These are phyloP conservation scores for Pterobdella sp. DNA, from an alignment of 2,888 invertebrate genomes.

Conservation along the genomic window DNA sequence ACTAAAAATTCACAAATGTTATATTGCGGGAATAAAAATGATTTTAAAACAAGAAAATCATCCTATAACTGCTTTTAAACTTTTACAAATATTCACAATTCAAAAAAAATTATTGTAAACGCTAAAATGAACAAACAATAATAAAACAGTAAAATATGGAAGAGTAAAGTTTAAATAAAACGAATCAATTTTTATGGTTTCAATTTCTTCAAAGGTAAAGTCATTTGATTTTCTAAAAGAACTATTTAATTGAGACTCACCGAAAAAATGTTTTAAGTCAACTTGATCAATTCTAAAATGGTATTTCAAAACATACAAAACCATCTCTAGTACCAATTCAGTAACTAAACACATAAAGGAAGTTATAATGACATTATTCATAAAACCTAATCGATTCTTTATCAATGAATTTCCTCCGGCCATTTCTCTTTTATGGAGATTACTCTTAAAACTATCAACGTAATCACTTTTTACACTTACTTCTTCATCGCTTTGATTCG, in stretches of 20 bases:
- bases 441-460: background rate
- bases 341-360: background rate
- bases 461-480: background rate
- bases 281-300: background rate
- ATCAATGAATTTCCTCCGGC: background rate
- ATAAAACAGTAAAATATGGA: background rate
- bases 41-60: too few species aligned
- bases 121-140: background rate
- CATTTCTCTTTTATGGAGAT: background rate
- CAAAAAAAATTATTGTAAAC: background rate
- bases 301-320: background rate
- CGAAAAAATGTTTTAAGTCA: background rate
- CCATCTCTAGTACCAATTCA: background rate
- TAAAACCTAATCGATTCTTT: background rate
- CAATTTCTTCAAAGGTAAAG: background rate
- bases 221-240: background rate
- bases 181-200: background rate
- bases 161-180: background rate
- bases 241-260: background rate
- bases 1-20: too few species aligned
- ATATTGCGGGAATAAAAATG: too few species aligned
- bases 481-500: too few species aligned
- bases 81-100: background rate
- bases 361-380: background rate
- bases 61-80: background rate